Conservation (phyloP, 1,140 invertebrate species). For the Psix sp. region DNA sequence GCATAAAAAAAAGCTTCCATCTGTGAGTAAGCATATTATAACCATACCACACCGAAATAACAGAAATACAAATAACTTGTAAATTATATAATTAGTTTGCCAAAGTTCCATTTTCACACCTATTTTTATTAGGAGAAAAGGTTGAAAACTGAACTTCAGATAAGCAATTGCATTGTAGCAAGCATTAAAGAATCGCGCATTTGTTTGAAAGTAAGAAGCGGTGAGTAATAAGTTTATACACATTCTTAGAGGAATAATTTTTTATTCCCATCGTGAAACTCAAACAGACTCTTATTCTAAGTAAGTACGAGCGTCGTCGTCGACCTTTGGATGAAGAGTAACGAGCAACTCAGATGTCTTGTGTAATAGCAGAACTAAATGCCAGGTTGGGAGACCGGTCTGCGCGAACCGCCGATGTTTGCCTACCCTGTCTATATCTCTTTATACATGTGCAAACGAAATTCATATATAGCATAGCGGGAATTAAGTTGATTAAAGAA, state of each 20-base stretch:
- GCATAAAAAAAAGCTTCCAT: not conserved
- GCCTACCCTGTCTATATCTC: too few relatives aligned
- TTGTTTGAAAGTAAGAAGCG: conserved; percentile 35
- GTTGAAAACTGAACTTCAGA: too few relatives aligned
- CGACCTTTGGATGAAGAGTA: conserved; percentile 62
- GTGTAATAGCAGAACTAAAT: conserved; percentile 68
- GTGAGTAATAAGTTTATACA: conserved; percentile 19
- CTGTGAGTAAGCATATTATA: too few relatives aligned
- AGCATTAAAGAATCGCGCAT: conserved; percentile 11
- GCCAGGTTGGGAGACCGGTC: conserved; percentile 68
- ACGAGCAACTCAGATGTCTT: conserved; percentile 57
- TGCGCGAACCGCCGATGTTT: conserved; percentile 35
- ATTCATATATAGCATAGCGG: conserved; percentile 35
- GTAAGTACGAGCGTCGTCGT: conserved; percentile 57
- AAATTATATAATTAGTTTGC: too few relatives aligned
- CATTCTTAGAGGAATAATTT: conserved; percentile 31
- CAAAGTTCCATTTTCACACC: too few relatives aligned
- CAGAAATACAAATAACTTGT: too few relatives aligned
- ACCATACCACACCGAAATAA: too few relatives aligned
- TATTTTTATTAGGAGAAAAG: conserved; percentile 11
- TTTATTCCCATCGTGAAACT: conserved; percentile 39
- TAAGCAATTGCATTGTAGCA: conserved; percentile 13
- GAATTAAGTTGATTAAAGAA: conserved; percentile 50
- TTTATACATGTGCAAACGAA: conserved; percentile 22
- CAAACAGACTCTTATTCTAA: conserved; percentile 20